Conservation (phyloP, 1,140 invertebrate genomes). For the Parasteatoda tepidariorum region DNA sequence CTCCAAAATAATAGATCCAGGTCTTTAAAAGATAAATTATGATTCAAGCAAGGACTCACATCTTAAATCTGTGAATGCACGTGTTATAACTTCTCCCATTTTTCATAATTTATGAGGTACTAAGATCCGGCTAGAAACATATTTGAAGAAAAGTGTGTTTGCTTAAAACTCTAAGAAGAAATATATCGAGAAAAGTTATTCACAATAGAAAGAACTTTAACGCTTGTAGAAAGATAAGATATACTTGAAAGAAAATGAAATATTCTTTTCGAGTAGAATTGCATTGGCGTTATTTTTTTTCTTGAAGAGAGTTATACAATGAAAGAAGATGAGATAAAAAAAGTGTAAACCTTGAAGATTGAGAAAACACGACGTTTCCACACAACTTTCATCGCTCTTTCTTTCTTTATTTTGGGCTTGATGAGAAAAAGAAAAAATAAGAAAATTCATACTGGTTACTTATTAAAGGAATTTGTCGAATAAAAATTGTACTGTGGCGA, state of each 20-base stretch:
- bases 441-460: constrained; percentile 35
- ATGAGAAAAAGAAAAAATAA: constrained; percentile 11
- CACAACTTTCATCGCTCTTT: constrained; percentile 1
- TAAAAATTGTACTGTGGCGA: constrained; percentile 25
- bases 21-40: too few species aligned
- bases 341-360: constrained; percentile 15
- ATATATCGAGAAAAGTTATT: neutral
- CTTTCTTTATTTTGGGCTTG: constrained; percentile 10
- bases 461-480: constrained; percentile 44
- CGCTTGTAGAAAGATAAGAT: neutral
- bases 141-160: neutral
- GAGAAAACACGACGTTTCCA: constrained; percentile 8
- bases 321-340: constrained; percentile 13
- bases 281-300: constrained; percentile 5
- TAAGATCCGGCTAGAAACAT: neutral
- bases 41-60: too few species aligned
- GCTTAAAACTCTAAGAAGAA: neutral
- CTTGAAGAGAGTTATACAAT: neutral
- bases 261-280: neutral
- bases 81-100: too few species aligned
- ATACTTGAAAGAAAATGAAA: neutral
- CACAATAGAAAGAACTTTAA: neutral
- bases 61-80: too few species aligned
- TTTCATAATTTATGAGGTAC: neutral
- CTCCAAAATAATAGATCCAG: too few species aligned